Evolutionary conservation across 1,140 invertebrate species (phyloP), one percentile per base, ranked within the genome.

Genomic region (Leptonema lineaticorne): DNA sequence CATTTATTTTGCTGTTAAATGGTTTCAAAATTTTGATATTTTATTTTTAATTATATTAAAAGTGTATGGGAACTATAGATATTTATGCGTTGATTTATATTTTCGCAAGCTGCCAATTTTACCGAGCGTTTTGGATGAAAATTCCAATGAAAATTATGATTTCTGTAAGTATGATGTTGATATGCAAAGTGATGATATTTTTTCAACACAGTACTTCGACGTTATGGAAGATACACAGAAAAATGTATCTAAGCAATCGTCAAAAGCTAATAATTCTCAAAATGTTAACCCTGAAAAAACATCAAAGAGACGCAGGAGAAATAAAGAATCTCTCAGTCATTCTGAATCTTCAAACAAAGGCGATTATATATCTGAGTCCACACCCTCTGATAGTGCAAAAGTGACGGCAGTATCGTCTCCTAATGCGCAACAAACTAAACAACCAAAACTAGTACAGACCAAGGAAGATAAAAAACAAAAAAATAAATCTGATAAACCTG

Each of bases 41-140:
- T 59, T n/a, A 26, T 8, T 59, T 59, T 5, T 26, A 8, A 27
- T 22, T 26, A 18, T 9, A 26, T 59, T 59, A 8, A 7, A 8
- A 11, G 5, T 27, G 56, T 11, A 8, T 59, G 8, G 11, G 11
- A 59, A 29, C 9, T 14, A 1, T 59, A 28, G 57, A 14, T 59
- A 9, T 20, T 29, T 14, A 28, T 26, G 45, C 27, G 20, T 45
- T 58, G 18, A 16, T 60, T 70, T 67, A 57, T 70, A 33, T 57
- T 45, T 50, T 70, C 68, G 68, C 69, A 70, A 63, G 69, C 69
- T 67, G 69, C 69, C 69, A 30, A 67, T 67, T 24, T 57, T 20
- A 30, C 11, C 65, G 27, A 62, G 37, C 37, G 24, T 6, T 60
- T n/a, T 26, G 7, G 33, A 33, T 41, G 45, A 46, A 41, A 65